phyloP scores from a whole-genome alignment of 1,140 invertebrate genomes.

The Hyles vespertilio region DNA sequence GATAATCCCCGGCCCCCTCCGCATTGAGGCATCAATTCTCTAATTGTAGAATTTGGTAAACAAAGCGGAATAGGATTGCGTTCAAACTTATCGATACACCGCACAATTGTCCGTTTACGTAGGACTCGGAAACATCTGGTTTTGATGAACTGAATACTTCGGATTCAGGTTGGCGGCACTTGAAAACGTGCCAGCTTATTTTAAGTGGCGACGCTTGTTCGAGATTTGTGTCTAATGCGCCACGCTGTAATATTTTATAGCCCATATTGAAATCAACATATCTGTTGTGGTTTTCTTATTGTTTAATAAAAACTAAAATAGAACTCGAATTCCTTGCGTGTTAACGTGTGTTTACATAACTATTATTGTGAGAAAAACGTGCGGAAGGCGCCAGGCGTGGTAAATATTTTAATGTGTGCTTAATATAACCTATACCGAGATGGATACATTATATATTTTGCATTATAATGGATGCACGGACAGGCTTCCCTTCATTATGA shows the following conservation, averaged over 20 bases:
- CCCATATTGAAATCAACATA: constrained; percentile 45
- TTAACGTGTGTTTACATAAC: too few species aligned
- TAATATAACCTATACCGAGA: too few species aligned
- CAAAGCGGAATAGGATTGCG: constrained; percentile 31
- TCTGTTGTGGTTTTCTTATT: constrained; percentile 16
- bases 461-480: too few species aligned
- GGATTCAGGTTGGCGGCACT: constrained; percentile 66
- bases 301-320: constrained; percentile 4
- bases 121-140: constrained; percentile 63
- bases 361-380: too few species aligned
- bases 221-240: constrained; percentile 59
- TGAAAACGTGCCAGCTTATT: constrained; percentile 73
- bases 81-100: constrained; percentile 29
- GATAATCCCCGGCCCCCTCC: too few species aligned
- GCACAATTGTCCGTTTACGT: constrained; percentile 45
- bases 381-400: too few species aligned
- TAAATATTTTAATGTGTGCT: too few species aligned
- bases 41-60: constrained; percentile 20
- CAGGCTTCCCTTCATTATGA: too few species aligned
- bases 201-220: constrained; percentile 68
- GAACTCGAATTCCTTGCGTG: too few species aligned
- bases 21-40: too few species aligned
- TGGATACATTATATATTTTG: too few species aligned
- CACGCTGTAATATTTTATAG: constrained; percentile 40
- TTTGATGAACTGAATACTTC: constrained; percentile 70